Conservation (phyloP, 2,888 invertebrate species). For the Arge pagana region DNA sequence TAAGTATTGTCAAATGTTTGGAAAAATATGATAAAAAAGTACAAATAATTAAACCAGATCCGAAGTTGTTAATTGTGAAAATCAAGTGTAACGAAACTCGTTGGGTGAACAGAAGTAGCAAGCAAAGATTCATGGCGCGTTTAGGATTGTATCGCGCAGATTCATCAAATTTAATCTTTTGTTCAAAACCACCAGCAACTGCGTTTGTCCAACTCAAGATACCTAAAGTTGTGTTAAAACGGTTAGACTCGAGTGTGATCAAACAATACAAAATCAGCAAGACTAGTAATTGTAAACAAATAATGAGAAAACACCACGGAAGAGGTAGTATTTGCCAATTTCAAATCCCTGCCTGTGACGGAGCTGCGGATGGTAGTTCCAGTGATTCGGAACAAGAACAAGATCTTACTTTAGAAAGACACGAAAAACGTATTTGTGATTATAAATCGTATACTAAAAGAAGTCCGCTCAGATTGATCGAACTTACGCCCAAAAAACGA, state of each 20-base stretch:
- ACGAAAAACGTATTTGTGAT: constrained; percentile 44
- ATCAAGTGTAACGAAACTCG: constrained; percentile 16
- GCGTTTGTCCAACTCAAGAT: constrained; percentile 19
- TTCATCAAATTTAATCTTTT: constrained; percentile 8
- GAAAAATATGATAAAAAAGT: neutral
- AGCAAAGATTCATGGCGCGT: constrained; percentile 20
- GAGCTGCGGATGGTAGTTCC: constrained; percentile 39
- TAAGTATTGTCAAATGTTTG: neutral
- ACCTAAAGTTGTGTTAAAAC: constrained; percentile 30
- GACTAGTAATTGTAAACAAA: constrained; percentile 7
- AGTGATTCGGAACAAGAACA: constrained; percentile 38
- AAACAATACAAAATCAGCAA: constrained; percentile 22
- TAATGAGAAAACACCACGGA: too few species aligned
- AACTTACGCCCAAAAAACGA: constrained; percentile 39
- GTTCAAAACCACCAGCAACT: constrained; percentile 4
- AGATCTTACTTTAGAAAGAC: constrained; percentile 39
- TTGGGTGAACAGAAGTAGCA: neutral
- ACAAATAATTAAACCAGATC: constrained; percentile 4
- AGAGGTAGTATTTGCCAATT: too few species aligned
- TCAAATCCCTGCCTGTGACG: constrained; percentile 43
- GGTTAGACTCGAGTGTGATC: constrained; percentile 23
- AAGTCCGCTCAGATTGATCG: too few species aligned
- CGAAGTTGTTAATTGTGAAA: constrained; percentile 17
- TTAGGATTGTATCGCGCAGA: constrained; percentile 20
- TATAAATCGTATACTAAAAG: constrained; percentile 32